Percentiles rank a stretch among this genome's conserved stretches.
phyloP scores from a whole-genome alignment of 2,797 vertebrate species.

The Serranus cabrilla region DNA sequence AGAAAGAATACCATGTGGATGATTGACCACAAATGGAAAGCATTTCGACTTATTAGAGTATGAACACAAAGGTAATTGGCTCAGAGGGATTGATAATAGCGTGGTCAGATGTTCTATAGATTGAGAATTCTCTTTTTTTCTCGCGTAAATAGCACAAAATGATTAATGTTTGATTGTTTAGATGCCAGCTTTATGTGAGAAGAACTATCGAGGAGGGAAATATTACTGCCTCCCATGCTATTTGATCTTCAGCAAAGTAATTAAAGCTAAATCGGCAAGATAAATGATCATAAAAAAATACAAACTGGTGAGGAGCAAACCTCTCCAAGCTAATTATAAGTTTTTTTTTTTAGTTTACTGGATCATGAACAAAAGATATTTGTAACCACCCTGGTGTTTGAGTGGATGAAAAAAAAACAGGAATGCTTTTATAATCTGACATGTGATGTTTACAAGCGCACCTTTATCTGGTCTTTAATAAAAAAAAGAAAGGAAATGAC shows the following conservation, averaged over 20 bases:
- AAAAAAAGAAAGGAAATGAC: not conserved
- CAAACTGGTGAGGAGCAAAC: conserved; percentile 21
- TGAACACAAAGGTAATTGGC: conserved; percentile 27
- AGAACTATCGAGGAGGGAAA: conserved; percentile 13
- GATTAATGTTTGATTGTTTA: conserved; percentile 32
- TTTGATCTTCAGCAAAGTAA: conserved; percentile 41
- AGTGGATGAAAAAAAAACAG: not conserved
- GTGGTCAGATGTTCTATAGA: conserved; percentile 32
- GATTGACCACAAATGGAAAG: conserved; percentile 28
- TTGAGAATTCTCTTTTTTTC: conserved; percentile 1
- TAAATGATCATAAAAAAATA: conserved; percentile 20
- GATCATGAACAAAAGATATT: conserved; percentile 9
- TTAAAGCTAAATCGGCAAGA: conserved; percentile 43
- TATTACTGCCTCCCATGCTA: not conserved
- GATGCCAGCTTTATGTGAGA: conserved; percentile 22
- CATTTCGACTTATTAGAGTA: conserved; percentile 20
- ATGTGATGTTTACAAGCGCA: conserved; percentile 36
- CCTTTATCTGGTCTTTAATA: not conserved
- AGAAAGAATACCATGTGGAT: conserved; percentile 5
- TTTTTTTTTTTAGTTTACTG: conserved; percentile 6
- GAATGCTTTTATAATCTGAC: conserved; percentile 14
- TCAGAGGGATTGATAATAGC: conserved; percentile 5
- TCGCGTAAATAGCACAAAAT: conserved; percentile 17
- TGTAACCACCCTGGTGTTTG: not conserved
- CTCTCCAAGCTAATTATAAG: conserved; percentile 35